Base-by-base conservation (phyloP, 2,113 vertebrate genomes). In the Leucopsar rothschildi region DNA sequence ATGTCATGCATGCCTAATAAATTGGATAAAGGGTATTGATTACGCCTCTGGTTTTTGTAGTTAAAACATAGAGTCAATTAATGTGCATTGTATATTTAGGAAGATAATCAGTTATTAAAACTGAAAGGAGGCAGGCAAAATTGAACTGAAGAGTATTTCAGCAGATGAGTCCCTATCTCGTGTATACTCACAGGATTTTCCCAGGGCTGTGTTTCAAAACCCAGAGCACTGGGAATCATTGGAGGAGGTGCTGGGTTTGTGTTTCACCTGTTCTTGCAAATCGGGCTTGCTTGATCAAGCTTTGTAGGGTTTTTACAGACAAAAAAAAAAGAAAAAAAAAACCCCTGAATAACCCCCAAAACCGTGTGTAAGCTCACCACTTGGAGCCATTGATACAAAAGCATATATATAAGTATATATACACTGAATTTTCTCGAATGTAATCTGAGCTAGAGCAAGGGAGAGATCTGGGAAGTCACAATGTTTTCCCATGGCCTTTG, bases 21-120 rank as follows among this genome's bases (percentile, higher is more conserved):
- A 86, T 82, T 93, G 94, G 92, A 97, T 93, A 94, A 90, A 56
- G 61, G 23, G 27, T 95, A 97, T 96, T 69, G 86, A 97, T 97
- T 92, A 78, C 1, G 0, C 57, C 64, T 83, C 49, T 57, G 12
- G 3, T 89, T 90, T 86, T 59, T 96, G 83, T 78, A 77, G 79
- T 85, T 56, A 72, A 95, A 92, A 35, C 55, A 61, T 0, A 53
- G 28, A 93, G 87, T 70, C 88, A 93, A 90, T 93, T 97, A 96
- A 96, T 96, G 75, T 78, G 42, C 57, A 83, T 70, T 90, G 85
- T 93, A 87, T 92, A 85, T 91, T 91, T 73, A 88, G 64, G 82
- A 86, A 90, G 85, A 85, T 88, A 69, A 91, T 76, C 59, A 92
- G 81, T 92, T 91, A 87, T 82, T 91, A 85, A 84, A 83, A 88